Conservation (phyloP, 2,797 vertebrate genomes). For the Cuculus canorus region DNA sequence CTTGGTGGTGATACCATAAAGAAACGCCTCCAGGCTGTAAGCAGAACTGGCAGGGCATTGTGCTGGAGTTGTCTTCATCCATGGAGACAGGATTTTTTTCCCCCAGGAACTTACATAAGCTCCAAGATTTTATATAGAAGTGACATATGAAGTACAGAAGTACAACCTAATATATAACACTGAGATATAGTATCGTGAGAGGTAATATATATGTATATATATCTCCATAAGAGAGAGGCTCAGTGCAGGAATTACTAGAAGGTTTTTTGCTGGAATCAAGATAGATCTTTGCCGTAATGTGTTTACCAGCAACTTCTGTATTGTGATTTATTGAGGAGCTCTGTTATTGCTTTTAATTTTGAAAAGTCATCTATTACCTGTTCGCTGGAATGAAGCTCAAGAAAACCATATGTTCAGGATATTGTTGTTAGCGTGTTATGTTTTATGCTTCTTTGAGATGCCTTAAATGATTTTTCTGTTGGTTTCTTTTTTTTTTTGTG, state of each 20-base stretch:
- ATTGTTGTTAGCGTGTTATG: background rate
- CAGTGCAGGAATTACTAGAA: background rate
- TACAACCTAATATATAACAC: background rate
- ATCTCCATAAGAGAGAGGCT: background rate
- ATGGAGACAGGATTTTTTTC: background rate
- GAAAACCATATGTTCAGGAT: slow-evolving; percentile 44
- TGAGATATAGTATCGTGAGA: background rate
- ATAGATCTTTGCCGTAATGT: slow-evolving; percentile 36
- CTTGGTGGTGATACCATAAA: background rate
- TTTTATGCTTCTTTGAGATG: background rate
- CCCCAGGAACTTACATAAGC: background rate
- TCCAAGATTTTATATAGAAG: background rate
- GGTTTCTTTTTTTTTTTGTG: slow-evolving; percentile 9
- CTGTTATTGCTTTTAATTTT: slow-evolving; percentile 54
- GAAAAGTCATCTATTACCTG: slow-evolving; percentile 44
- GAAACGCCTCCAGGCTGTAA: background rate
- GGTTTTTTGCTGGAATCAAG: slow-evolving; percentile 36
- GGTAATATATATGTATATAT: background rate
- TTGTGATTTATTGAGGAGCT: slow-evolving; percentile 41
- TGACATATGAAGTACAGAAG: background rate
- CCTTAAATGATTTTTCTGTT: slow-evolving; percentile 8
- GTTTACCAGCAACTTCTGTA: background rate
- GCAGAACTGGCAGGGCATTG: background rate
- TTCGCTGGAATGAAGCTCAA: slow-evolving; percentile 12
- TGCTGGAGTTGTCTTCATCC: background rate